Conservation (phyloP, 2,797 vertebrate genomes). For the Heteromormyrus szaboi region DNA sequence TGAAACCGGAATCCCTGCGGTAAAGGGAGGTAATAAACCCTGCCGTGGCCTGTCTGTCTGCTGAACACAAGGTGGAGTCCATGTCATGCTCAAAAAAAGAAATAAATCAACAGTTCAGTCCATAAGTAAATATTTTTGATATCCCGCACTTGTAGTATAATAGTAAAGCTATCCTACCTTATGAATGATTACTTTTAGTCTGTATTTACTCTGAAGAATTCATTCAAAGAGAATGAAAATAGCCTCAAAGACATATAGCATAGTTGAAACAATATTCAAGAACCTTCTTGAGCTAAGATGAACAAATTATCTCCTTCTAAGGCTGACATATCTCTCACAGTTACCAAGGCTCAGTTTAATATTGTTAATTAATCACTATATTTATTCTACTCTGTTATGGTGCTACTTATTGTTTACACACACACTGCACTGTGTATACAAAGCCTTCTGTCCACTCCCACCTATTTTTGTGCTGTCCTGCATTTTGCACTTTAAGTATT, state of each 20-base stretch:
- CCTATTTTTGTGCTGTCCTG: neutral
- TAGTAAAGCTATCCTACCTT: neutral
- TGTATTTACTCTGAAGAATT: neutral
- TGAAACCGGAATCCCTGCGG: neutral
- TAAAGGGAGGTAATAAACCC: constrained; percentile 3
- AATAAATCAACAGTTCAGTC: neutral
- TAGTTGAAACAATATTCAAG: neutral
- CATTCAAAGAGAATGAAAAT: neutral
- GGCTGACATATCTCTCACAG: neutral
- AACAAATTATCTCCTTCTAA: neutral
- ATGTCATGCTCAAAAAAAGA: neutral
- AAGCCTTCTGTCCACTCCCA: neutral
- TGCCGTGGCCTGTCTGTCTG: constrained; percentile 5
- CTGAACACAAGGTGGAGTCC: neutral
- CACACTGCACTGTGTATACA: neutral
- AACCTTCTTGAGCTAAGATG: neutral
- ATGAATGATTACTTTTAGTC: neutral
- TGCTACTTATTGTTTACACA: neutral
- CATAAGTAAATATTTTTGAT: neutral
- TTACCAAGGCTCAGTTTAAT: neutral
- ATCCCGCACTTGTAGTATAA: neutral
- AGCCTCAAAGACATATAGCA: neutral
- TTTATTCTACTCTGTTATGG: neutral
- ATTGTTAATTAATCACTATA: neutral
- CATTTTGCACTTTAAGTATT: neutral